Conservation (phyloP, 92 coral and sea anemone genomes). For the Meandrina meandrites region DNA sequence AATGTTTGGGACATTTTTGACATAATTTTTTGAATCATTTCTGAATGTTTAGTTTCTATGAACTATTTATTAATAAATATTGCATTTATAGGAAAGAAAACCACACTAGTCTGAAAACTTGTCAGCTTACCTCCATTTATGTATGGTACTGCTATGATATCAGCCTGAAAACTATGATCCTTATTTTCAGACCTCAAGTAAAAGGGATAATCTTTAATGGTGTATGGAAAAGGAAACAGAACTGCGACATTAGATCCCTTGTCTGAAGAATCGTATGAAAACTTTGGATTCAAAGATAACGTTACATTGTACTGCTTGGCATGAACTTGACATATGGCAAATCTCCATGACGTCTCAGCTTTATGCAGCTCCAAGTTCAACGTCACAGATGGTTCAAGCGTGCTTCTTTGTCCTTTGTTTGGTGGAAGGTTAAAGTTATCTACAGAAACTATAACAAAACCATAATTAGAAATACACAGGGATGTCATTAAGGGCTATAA, state of each 20-base stretch:
- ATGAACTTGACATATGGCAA: constrained; percentile 88
- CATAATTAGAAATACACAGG: no score
- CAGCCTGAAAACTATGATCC: constrained; percentile 37
- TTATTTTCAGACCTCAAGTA: constrained; percentile 55
- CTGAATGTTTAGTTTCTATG: no score
- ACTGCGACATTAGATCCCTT: constrained; percentile 71
- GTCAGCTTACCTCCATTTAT: constrained; percentile 75
- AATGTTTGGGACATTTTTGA: no score
- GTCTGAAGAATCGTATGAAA: constrained; percentile 51
- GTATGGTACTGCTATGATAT: constrained; percentile 74
- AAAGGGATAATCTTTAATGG: constrained; percentile 4
- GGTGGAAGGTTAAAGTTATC: constrained; percentile 43
- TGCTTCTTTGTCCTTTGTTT: constrained; percentile 53
- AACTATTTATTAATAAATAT: no score
- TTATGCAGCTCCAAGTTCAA: constrained; percentile 30
- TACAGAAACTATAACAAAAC: not conserved
- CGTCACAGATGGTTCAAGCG: constrained; percentile 53
- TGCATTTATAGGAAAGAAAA: no score
- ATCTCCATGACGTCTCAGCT: constrained; percentile 59
- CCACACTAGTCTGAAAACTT: no score
- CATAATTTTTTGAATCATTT: no score
- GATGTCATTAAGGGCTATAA: no score
- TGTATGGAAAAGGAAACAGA: constrained; percentile 40
- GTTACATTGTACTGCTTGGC: constrained; percentile 58
- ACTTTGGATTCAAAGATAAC: constrained; percentile 49